Evolutionary conservation across 2,888 invertebrate species (phyloP).

Genomic region (Cyclophora albipunctata): DNA sequence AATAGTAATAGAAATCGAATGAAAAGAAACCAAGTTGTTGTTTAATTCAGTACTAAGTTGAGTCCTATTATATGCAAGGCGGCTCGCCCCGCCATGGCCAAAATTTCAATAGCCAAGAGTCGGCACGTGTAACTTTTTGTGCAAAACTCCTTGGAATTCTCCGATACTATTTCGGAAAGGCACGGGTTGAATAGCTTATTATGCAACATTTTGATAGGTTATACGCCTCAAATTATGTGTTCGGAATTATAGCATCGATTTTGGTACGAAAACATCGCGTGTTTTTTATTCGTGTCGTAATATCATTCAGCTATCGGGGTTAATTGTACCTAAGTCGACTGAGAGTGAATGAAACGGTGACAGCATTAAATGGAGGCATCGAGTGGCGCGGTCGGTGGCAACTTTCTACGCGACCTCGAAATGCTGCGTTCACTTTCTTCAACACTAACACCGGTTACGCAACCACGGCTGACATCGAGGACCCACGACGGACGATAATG

Average conservation of each 20-base stretch:
- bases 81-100: slow-evolving; percentile 51
- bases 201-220: slow-evolving; percentile 58
- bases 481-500: neutral
- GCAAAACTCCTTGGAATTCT: slow-evolving; percentile 63
- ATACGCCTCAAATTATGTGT: slow-evolving; percentile 34
- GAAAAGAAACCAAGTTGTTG: slow-evolving; percentile 9
- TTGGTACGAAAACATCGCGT: slow-evolving; percentile 33
- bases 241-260: slow-evolving; percentile 32
- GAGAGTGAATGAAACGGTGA: slow-evolving; percentile 30
- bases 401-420: slow-evolving; percentile 75
- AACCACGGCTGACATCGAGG: slow-evolving; percentile 62
- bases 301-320: slow-evolving; percentile 19
- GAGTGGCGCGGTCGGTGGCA: slow-evolving; percentile 45
- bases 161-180: slow-evolving; percentile 48
- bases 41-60: slow-evolving; percentile 39
- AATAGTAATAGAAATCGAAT: slow-evolving; percentile 7
- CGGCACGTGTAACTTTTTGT: slow-evolving; percentile 74
- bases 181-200: slow-evolving; percentile 63
- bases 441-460: slow-evolving; percentile 69
- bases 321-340: slow-evolving; percentile 8
- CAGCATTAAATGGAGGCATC: slow-evolving; percentile 28
- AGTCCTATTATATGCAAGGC: slow-evolving; percentile 61
- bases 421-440: slow-evolving; percentile 74
- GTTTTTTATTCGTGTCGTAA: slow-evolving; percentile 25
- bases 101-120: slow-evolving; percentile 68